Percentiles rank a stretch among this genome's conserved stretches.
phyloP scores from a whole-genome alignment of 2,797 vertebrate species.

The Spondyliosoma cantharus region DNA sequence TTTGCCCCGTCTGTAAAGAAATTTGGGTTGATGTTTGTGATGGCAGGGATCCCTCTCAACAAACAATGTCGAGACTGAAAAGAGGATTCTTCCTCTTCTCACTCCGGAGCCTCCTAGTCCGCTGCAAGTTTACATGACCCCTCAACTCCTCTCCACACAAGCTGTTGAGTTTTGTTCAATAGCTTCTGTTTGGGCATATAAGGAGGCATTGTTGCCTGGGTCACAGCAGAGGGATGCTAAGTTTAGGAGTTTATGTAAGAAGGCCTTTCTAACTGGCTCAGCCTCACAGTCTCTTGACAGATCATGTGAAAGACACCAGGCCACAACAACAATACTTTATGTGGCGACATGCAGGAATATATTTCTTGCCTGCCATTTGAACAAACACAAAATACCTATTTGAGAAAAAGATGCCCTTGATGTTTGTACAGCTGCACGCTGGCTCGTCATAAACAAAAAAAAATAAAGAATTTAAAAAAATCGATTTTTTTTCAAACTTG shows the following conservation, averaged over 20 bases:
- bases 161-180: slow-evolving; percentile 76
- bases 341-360: slow-evolving; percentile 69
- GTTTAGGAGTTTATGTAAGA: slow-evolving; percentile 79
- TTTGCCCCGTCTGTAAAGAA: slow-evolving; percentile 73
- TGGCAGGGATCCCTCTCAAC: slow-evolving; percentile 73
- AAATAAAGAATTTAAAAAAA: slow-evolving; percentile 32
- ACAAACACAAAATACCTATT: slow-evolving; percentile 71
- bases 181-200: slow-evolving; percentile 77
- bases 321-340: slow-evolving; percentile 70
- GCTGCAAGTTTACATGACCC: slow-evolving; percentile 85
- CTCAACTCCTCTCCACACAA: slow-evolving; percentile 79
- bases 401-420: slow-evolving; percentile 66
- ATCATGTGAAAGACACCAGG: slow-evolving; percentile 78
- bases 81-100: slow-evolving; percentile 79
- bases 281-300: slow-evolving; percentile 59
- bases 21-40: slow-evolving; percentile 71
- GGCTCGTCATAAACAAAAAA: slow-evolving; percentile 62
- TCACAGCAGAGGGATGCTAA: slow-evolving; percentile 77
- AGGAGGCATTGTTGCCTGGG: slow-evolving; percentile 80
- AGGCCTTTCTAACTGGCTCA: slow-evolving; percentile 69
- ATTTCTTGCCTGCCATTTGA: slow-evolving; percentile 75
- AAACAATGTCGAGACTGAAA: slow-evolving; percentile 78
- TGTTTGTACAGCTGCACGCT: slow-evolving; percentile 57
- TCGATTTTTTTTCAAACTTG: slow-evolving; percentile 51
- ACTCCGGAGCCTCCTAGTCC: slow-evolving; percentile 73